phyloP scores from a whole-genome alignment of 1,140 invertebrate species.

The Mya arenaria region DNA sequence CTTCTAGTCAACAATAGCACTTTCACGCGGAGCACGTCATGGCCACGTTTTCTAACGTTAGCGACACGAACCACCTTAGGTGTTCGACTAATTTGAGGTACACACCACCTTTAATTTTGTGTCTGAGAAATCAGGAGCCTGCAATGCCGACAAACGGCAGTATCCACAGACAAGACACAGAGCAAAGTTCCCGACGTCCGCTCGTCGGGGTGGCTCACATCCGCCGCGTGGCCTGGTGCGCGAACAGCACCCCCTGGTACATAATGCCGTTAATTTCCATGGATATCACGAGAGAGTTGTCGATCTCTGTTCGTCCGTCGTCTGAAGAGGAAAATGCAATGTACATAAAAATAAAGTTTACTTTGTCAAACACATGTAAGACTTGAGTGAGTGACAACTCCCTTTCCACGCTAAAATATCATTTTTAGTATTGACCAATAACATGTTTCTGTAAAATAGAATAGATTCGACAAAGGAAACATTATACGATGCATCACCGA shows the following conservation, averaged over 20 bases:
- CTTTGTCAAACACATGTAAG: neutral
- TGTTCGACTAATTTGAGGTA: no score
- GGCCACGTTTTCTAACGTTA: neutral
- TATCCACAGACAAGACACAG: no score
- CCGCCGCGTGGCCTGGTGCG: constrained; percentile 75
- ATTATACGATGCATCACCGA: no score
- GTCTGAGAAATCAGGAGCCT: no score
- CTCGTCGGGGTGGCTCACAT: no score
- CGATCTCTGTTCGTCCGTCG: constrained; percentile 85
- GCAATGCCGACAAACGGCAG: no score
- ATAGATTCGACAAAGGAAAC: no score
- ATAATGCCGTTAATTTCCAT: constrained; percentile 96
- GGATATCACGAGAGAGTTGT: constrained; percentile 95
- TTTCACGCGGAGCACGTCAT: neutral
- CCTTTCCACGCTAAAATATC: neutral
- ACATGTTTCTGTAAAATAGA: no score
- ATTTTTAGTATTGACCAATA: no score
- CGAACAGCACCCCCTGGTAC: constrained; percentile 83
- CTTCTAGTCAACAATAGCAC: neutral
- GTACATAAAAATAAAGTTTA: constrained; percentile 10
- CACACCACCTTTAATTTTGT: no score
- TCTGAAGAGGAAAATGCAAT: constrained; percentile 76
- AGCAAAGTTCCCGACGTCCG: no score
- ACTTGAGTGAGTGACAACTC: neutral
- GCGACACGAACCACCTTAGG: no score